phyloP scores from a whole-genome alignment of 2,113 vertebrate genomes.

The Mandrillus leucophaeus region DNA sequence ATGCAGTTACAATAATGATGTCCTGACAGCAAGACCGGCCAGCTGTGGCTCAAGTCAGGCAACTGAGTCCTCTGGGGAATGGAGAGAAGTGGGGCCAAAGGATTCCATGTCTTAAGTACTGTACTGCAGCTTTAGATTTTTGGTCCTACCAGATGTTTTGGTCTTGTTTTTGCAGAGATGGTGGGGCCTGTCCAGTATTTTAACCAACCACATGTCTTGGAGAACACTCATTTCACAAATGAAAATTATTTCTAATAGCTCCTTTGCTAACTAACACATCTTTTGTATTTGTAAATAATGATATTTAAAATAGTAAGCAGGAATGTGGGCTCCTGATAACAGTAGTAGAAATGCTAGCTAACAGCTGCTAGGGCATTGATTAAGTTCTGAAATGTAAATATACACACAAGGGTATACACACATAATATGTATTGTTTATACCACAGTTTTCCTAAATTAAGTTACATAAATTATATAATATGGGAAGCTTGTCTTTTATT shows the following conservation, averaged over 20 bases:
- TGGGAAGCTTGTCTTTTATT: neutral
- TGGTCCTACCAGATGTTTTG: neutral
- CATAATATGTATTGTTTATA: neutral
- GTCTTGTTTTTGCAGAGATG: neutral
- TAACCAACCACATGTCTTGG: neutral
- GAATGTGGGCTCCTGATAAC: neutral
- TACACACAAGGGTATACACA: neutral
- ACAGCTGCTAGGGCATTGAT: neutral
- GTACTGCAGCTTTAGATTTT: neutral
- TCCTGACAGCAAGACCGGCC: neutral
- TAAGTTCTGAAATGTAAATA: neutral
- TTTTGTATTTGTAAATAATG: slow-evolving; percentile 28
- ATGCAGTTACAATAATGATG: neutral
- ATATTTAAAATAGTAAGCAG: neutral
- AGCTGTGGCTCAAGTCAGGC: neutral
- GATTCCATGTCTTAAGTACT: neutral
- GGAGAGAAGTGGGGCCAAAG: neutral
- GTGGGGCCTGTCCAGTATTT: neutral
- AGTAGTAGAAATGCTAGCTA: neutral
- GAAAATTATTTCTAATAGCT: neutral
- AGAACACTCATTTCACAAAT: neutral
- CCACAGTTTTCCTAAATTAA: neutral
- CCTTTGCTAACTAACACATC: neutral
- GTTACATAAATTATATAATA: neutral
- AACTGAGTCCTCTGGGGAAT: neutral